A percentile compares a stretch with the other conserved stretches of the same genome.
Evolutionary conservation across 2,113 vertebrate genomes (phyloP).

Genomic region (Ameiurus melas): DNA sequence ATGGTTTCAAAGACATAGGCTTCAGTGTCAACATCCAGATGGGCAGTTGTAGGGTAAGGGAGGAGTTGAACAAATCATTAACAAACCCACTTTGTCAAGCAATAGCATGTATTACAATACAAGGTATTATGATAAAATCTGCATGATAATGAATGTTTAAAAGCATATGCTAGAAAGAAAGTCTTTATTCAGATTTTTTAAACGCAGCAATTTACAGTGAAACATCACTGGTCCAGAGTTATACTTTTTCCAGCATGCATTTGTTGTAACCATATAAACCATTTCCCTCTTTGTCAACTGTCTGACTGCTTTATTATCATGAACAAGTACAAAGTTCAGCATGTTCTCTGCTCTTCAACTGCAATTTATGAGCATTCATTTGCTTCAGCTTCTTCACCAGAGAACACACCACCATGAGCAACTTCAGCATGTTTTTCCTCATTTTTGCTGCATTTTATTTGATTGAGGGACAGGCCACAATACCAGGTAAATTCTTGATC

Average conservation of each 20-base stretch:
- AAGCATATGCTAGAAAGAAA: not conserved
- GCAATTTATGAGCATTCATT: constrained; percentile 60
- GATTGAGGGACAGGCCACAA: constrained; percentile 28
- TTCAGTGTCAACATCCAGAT: not conserved
- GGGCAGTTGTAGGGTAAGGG: not conserved
- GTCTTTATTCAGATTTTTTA: not conserved
- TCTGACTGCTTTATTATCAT: constrained; percentile 34
- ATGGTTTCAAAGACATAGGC: not conserved
- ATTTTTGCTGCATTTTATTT: constrained; percentile 54
- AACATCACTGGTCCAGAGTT: not conserved
- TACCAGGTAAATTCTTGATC: constrained; percentile 57
- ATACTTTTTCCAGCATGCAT: not conserved
- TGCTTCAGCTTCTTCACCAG: constrained; percentile 41
- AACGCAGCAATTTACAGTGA: not conserved
- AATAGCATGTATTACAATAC: not conserved
- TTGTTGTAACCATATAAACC: not conserved
- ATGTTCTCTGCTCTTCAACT: constrained; percentile 43
- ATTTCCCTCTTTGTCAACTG: not conserved
- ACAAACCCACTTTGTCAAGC: not conserved
- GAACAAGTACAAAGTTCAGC: constrained; percentile 65
- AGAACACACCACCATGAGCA: constrained; percentile 66
- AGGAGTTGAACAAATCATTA: constrained; percentile 24
- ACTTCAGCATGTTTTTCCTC: constrained; percentile 57
- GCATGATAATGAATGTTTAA: not conserved
- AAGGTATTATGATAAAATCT: not conserved